Percentiles rank a stretch among this genome's conserved stretches.
Evolutionary conservation across 2,113 vertebrate genomes (phyloP).

Genomic region (Leptodactylus fuscus): DNA sequence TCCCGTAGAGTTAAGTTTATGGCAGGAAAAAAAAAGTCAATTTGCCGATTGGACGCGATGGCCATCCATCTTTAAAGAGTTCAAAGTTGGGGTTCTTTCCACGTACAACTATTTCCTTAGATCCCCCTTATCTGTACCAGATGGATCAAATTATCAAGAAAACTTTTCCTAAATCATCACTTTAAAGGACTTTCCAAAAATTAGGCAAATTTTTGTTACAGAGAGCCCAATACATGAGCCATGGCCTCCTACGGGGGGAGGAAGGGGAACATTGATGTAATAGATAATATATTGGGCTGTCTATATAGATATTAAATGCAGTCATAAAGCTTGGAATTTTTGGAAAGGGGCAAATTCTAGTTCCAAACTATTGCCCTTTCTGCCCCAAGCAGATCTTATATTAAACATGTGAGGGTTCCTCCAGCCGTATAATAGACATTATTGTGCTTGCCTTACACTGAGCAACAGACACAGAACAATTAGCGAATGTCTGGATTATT

Average conservation of each 20-base stretch:
- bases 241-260: not conserved
- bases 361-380: not conserved
- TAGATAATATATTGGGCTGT: not conserved
- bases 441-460: not conserved
- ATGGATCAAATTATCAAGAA: too few relatives aligned
- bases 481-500: not conserved
- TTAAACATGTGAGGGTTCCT: not conserved
- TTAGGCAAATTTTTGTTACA: too few relatives aligned
- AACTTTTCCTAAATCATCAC: not conserved
- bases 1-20: not conserved
- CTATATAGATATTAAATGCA: not conserved
- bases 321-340: not conserved
- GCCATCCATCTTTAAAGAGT: not conserved
- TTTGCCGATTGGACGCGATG: too few relatives aligned
- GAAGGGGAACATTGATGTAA: not conserved
- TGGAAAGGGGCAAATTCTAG: not conserved
- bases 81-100: not conserved
- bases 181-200: not conserved
- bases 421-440: constrained; percentile 4
- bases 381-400: not conserved
- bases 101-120: too few relatives aligned
- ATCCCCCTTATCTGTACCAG: too few relatives aligned
- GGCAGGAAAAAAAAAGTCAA: not conserved
- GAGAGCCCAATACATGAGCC: not conserved
- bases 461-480: not conserved